phyloP scores from a whole-genome alignment of 1,140 invertebrate genomes.

The Berghia stephanieae region DNA sequence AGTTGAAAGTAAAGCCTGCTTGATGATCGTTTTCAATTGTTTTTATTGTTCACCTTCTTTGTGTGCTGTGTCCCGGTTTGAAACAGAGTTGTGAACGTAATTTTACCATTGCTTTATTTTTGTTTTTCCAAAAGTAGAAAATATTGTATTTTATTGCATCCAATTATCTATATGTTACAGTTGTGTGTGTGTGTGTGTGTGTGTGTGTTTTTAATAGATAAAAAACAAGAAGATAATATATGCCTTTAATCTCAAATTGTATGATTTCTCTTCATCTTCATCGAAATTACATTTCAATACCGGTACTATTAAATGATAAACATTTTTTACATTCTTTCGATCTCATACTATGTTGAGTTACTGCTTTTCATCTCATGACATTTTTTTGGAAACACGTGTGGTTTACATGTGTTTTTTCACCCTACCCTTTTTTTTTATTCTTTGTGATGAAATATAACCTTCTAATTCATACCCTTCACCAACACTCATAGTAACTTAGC shows the following conservation, averaged over 20 bases:
- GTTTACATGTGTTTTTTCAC: too few species aligned
- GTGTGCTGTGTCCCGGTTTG: not conserved
- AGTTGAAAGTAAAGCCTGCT: not conserved
- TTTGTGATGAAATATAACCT: too few species aligned
- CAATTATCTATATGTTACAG: not conserved
- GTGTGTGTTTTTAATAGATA: not conserved
- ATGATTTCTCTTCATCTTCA: not conserved
- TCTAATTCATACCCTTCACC: too few species aligned
- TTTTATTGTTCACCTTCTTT: not conserved
- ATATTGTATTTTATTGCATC: not conserved
- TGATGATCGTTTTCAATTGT: not conserved
- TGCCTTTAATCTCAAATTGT: not conserved
- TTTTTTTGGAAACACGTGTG: too few species aligned
- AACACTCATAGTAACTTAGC: too few species aligned
- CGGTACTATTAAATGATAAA: not conserved
- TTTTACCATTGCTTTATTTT: not conserved
- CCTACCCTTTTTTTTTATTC: too few species aligned
- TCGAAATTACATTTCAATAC: not conserved
- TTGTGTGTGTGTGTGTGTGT: not conserved
- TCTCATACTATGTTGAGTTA: too few species aligned
- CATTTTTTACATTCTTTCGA: not conserved
- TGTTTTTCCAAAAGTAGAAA: not conserved
- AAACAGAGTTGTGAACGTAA: not conserved
- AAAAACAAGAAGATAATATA: not conserved
- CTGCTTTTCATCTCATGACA: too few species aligned